A percentile compares a stretch with the other conserved stretches of the same genome.
Evolutionary conservation across 2,797 vertebrate genomes (phyloP).

Genomic region (Sebastes hubbsi): DNA sequence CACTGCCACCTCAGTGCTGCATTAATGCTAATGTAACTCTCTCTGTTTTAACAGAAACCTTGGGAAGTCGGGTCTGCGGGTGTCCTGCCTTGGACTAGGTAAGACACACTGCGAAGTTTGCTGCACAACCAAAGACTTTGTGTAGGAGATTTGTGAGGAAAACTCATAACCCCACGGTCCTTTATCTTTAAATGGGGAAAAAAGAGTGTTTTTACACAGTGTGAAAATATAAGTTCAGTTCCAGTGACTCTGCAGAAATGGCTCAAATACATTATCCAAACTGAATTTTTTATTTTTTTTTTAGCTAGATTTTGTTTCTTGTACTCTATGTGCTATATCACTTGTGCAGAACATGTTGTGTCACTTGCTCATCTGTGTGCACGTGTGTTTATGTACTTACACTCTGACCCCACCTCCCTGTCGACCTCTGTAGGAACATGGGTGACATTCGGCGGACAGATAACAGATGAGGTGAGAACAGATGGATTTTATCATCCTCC

Average conservation of each 20-base stretch:
- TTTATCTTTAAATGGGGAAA: background rate
- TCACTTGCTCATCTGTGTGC: background rate
- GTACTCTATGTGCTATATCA: background rate
- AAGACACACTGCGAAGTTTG: conserved; percentile 56
- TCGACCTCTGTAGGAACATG: conserved; percentile 87
- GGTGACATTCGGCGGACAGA: conserved; percentile 99
- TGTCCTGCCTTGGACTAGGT: conserved; percentile 98
- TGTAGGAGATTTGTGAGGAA: background rate
- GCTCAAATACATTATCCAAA: background rate
- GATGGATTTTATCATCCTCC: conserved; percentile 58
- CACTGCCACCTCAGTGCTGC: conserved; percentile 31
- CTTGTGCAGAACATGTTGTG: background rate
- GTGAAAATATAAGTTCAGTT: background rate
- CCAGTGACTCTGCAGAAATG: background rate
- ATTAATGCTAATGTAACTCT: conserved; percentile 45
- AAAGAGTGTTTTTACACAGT: background rate
- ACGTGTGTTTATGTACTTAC: conserved; percentile 28
- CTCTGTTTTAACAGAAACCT: conserved; percentile 91
- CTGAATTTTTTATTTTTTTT: background rate
- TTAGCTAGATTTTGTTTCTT: background rate
- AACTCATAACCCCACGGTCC: background rate
- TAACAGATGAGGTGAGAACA: conserved; percentile 95
- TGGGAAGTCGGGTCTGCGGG: conserved; percentile 95
- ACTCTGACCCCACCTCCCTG: conserved; percentile 28
- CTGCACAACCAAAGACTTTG: background rate